A percentile compares a stretch with the other conserved stretches of the same genome.
phyloP scores from a whole-genome alignment of 2,113 vertebrate genomes.

The Gambusia affinis region DNA sequence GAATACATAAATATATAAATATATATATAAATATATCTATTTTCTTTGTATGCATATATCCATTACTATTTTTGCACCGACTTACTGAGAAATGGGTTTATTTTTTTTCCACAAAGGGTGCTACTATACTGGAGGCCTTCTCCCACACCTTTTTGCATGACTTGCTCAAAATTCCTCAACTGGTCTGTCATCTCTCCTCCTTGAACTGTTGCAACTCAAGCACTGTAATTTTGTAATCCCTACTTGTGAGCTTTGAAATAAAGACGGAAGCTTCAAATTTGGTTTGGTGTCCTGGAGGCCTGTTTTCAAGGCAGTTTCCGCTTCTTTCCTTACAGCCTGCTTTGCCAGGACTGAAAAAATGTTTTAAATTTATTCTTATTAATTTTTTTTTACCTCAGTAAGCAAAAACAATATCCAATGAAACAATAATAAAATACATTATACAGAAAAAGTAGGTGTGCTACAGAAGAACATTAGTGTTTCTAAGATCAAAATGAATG shows the following conservation, averaged over 20 bases:
- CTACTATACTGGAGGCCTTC: conserved; percentile 86
- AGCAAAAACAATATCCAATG: neutral
- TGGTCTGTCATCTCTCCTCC: conserved; percentile 72
- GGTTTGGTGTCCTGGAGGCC: conserved; percentile 44
- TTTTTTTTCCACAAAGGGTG: conserved; percentile 84
- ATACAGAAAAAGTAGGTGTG: no score
- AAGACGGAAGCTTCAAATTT: conserved; percentile 74
- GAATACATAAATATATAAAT: conserved; percentile 47
- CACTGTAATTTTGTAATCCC: conserved; percentile 83
- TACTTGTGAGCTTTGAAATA: conserved; percentile 83
- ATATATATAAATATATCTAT: conserved; percentile 59
- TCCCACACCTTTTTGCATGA: conserved; percentile 87
- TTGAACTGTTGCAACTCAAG: conserved; percentile 74
- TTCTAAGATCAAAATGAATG: no score
- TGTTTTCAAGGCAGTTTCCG: conserved; percentile 10
- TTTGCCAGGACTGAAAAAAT: neutral
- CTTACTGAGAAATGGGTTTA: conserved; percentile 78
- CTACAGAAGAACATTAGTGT: no score
- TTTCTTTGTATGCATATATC: conserved; percentile 82
- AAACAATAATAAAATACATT: no score
- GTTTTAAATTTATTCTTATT: neutral
- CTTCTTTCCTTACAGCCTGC: neutral
- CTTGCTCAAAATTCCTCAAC: conserved; percentile 80
- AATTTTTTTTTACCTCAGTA: neutral
- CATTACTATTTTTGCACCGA: conserved; percentile 84